Evolutionary conservation across 2,888 invertebrate genomes (phyloP).

Genomic region (Epiblema foenella): DNA sequence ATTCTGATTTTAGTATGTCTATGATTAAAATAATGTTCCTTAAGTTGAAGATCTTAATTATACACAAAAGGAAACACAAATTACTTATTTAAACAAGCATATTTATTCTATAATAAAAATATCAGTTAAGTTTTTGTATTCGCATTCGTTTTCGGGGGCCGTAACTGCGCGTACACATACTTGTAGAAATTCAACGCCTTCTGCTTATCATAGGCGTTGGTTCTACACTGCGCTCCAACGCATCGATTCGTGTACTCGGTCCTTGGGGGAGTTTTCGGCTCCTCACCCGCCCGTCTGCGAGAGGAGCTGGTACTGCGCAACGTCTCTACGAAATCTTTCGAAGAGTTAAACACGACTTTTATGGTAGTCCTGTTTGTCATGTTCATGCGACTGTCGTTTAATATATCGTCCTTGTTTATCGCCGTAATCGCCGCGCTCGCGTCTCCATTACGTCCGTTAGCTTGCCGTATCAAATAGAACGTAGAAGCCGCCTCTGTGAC

Average conservation of each 20-base stretch:
- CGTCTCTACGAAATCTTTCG: slow-evolving; percentile 77
- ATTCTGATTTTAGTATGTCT: no score
- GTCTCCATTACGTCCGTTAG: slow-evolving; percentile 66
- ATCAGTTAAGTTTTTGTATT: slow-evolving; percentile 60
- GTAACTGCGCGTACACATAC: slow-evolving; percentile 78
- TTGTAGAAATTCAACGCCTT: slow-evolving; percentile 81
- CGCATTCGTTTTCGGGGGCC: slow-evolving; percentile 65
- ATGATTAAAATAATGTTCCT: no score
- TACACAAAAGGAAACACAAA: not conserved
- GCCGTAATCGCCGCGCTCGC: slow-evolving; percentile 73
- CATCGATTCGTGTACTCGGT: slow-evolving; percentile 70
- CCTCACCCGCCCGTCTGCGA: slow-evolving; percentile 57
- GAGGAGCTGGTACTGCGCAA: slow-evolving; percentile 69
- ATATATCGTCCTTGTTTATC: slow-evolving; percentile 70
- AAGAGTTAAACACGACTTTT: slow-evolving; percentile 77
- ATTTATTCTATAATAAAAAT: slow-evolving; percentile 43
- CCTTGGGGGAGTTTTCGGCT: slow-evolving; percentile 55
- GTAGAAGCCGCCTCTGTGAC: slow-evolving; percentile 76
- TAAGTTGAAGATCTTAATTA: not conserved
- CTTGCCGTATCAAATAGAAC: slow-evolving; percentile 77
- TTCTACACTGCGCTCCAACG: slow-evolving; percentile 68
- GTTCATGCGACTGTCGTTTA: slow-evolving; percentile 70
- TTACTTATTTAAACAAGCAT: not conserved
- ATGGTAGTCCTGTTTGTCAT: slow-evolving; percentile 76
- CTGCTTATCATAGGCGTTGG: slow-evolving; percentile 72